Base-by-base conservation (phyloP, 2,888 invertebrate genomes). In the Orchesellides sinensis region DNA sequence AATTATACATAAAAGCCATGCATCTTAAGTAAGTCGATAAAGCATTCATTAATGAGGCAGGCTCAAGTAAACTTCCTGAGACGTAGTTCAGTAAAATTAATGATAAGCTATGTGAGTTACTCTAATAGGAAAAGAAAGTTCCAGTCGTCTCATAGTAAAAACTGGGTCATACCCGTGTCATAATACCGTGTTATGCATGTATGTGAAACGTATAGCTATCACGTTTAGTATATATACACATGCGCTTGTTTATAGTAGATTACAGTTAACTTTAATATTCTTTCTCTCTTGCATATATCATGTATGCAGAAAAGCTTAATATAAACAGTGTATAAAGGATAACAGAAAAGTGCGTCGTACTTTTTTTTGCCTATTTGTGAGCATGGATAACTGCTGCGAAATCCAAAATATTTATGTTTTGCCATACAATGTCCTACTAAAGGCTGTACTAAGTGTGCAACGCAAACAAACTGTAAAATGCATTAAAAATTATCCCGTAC, bases 121-220 rank as follows among this genome's bases (percentile, higher is more conserved):
- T 35, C 27, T 8, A 25, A 32, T 21, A 70, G 23, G 12, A 54
- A 27, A 72, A 72, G 73, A 63, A 54, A 40, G 40, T 73, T 73
- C 61, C 73, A 73, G 73, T 47, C 29, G 45, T 56, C 29, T 56
- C 29, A 23, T 14, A 56, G 10, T 23, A 6, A 21, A 73, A 73
- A 63, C 29, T 73, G 32, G 73, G 73, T 73, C 73, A 49, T 73
- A 61, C 73, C 47, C 73, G 73, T 73, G 73, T 63, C 70, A 72
- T 25, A 52, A 23, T 35, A 21, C 32, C 52, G 32, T 54, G 52
- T n/a, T n/a, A n/a, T n/a, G n/a, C n/a, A n/a, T n/a, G n/a, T n/a
- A n/a, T n/a, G n/a, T n/a, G n/a, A n/a, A n/a, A n/a, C n/a, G n/a
- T n/a, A n/a, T n/a, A n/a, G n/a, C n/a, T n/a, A n/a, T n/a, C n/a